phyloP scores from a whole-genome alignment of 2,888 invertebrate genomes.

The Odontocerum albicorne region DNA sequence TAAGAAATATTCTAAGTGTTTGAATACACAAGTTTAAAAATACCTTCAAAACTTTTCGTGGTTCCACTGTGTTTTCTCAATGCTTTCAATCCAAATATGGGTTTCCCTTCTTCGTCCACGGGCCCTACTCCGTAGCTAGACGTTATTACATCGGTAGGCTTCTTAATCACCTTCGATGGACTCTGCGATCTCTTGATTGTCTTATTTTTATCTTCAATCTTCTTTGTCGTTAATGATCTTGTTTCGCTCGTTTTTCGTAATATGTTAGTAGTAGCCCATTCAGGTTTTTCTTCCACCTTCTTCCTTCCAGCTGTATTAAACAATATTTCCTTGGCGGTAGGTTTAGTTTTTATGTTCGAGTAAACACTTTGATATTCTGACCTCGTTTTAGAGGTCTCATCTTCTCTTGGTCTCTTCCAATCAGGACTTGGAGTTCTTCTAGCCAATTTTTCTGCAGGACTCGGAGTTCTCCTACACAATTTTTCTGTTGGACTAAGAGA shows the following conservation, averaged over 20 bases:
- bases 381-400: constrained; percentile 40
- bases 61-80: constrained; percentile 61
- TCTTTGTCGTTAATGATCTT: constrained; percentile 48
- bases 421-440: constrained; percentile 47
- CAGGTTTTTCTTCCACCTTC: constrained; percentile 57
- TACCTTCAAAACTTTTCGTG: constrained; percentile 67
- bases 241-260: constrained; percentile 56
- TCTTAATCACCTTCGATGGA: constrained; percentile 48
- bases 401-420: constrained; percentile 42
- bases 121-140: constrained; percentile 85
- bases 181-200: constrained; percentile 48
- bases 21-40: too few species aligned
- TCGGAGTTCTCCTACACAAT: constrained; percentile 44
- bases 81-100: constrained; percentile 78
- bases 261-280: constrained; percentile 64
- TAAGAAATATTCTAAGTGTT: too few species aligned
- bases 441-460: constrained; percentile 42
- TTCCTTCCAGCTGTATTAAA: constrained; percentile 46
- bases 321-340: constrained; percentile 42
- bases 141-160: constrained; percentile 68
- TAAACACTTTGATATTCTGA: constrained; percentile 32
- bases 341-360: constrained; percentile 31
- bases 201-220: constrained; percentile 48
- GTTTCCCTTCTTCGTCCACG: constrained; percentile 76
- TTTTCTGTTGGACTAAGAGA: constrained; percentile 39